Base-by-base conservation (phyloP, 2,888 invertebrate genomes). In the Caenorhabditis virilis region DNA sequence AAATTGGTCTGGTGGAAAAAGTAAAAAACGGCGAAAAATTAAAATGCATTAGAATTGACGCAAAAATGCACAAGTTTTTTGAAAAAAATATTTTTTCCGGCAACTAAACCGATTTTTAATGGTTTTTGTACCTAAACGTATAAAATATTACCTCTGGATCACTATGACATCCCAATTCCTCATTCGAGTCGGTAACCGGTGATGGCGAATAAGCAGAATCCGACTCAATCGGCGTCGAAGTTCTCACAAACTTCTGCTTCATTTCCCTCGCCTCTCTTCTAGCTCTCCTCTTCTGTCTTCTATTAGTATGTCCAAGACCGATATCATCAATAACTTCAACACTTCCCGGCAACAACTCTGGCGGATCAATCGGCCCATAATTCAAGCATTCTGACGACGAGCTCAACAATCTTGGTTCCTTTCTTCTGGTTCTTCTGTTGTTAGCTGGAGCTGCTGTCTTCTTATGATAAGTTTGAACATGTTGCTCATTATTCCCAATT, bases 281-380 rank as follows among this genome's bases (percentile, higher is more conserved):
- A 9, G 49, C 47, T 18, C 33, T 35, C 35, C 25, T 38, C 23
- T 46, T 41, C 7, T 42, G 22, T 38, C 45, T 33, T 23, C 35
- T 26, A 13, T 26, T 30, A 51, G 30, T 35, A n/a, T n/a, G n/a
- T n/a, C n/a, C n/a, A n/a, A n/a, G n/a, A n/a, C n/a, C n/a, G 13
- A 50, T 42, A 5, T 43, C 57, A 36, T 52, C 66, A 2, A 61
- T 38, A 2, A 60, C 53, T 51, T 67, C 61, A 16, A 62, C 55
- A 30, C 64, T 42, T n/a, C 53, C 49, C 1, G 72, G 70, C 39
- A 67, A 57, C 30, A 53, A 57, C 43, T 71, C 66, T 15, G 74
- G 74, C 39, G 74, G 74, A 38, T 77, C 75, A 48, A 77, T 73
- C 22, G 73, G 72, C 26, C 74, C 75, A 46, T 77, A 75, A 46